A percentile compares a stretch with the other conserved stretches of the same genome.
phyloP scores from a whole-genome alignment of 2,797 vertebrate genomes.

The Muraenolepis orangiensis region DNA sequence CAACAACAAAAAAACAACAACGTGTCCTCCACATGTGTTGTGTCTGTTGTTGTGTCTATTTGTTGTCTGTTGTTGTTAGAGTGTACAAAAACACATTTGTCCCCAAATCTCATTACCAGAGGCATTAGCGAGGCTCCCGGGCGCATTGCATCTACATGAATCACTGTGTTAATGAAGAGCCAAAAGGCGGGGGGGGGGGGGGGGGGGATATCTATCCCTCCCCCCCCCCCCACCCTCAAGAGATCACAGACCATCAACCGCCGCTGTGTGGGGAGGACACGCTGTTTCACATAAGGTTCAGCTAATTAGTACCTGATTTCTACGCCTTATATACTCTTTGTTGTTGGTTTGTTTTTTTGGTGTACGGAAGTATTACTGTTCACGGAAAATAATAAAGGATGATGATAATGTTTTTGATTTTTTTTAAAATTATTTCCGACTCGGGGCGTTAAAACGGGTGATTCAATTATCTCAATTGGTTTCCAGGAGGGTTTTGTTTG shows the following conservation, averaged over 20 bases:
- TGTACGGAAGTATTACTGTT: not conserved
- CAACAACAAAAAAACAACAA: too few species aligned
- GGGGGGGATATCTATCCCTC: too few species aligned
- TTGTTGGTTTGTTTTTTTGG: not conserved
- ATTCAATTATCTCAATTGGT: not conserved
- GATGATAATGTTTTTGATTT: not conserved
- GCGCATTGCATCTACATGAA: conserved; percentile 53
- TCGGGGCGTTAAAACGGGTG: not conserved
- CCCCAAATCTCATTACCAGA: conserved; percentile 46
- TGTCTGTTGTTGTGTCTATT: too few species aligned
- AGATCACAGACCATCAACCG: conserved; percentile 13
- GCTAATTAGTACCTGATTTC: not conserved
- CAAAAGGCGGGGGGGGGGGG: conserved; percentile 36
- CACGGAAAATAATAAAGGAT: too few species aligned
- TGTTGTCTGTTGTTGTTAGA: conserved; percentile 29
- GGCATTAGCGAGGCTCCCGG: conserved; percentile 44
- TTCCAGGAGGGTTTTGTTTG: not conserved
- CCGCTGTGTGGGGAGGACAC: not conserved
- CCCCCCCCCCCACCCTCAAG: conserved; percentile 21
- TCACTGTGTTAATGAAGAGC: conserved; percentile 54
- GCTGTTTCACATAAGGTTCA: not conserved
- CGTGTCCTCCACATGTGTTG: too few species aligned
- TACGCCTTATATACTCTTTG: not conserved
- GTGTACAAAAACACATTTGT: conserved; percentile 25
- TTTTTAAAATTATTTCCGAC: not conserved